Conservation (phyloP, 2,797 vertebrate species). For the Eleutherodactylus coqui region DNA sequence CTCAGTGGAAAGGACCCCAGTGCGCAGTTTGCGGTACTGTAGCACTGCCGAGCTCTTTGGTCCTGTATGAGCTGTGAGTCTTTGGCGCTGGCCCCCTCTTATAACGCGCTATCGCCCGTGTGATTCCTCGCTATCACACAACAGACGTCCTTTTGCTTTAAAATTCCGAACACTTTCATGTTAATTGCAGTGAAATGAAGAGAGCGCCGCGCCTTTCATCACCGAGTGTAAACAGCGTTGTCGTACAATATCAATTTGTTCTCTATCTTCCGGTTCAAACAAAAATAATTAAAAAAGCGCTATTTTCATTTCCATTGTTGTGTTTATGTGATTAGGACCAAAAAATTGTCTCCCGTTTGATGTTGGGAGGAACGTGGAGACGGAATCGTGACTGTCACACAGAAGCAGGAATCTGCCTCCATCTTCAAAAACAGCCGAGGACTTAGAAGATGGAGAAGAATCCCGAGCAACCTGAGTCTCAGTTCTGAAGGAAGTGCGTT, state of each 20-base stretch:
- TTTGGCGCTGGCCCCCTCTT: too few species aligned
- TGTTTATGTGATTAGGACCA: slow-evolving; percentile 38
- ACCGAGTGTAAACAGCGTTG: neutral
- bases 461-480: neutral
- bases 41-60: neutral
- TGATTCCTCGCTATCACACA: neutral
- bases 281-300: slow-evolving; percentile 34
- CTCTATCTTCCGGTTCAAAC: slow-evolving; percentile 32
- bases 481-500: neutral
- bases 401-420: neutral
- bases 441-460: slow-evolving; percentile 2
- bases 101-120: neutral
- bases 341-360: slow-evolving; percentile 32
- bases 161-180: neutral
- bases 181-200: slow-evolving; percentile 38
- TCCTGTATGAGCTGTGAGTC: neutral
- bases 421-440: neutral
- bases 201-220: slow-evolving; percentile 10
- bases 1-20: too few species aligned
- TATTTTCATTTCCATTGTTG: slow-evolving; percentile 30
- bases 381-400: slow-evolving; percentile 10
- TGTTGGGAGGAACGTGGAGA: neutral
- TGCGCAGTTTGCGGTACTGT: neutral
- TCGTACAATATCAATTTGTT: slow-evolving; percentile 26
- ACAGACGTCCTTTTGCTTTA: neutral